Evolutionary conservation across 2,888 invertebrate genomes (phyloP), one percentile per base, ranked within the genome.

Genomic region (Calameuta pallipes): DNA sequence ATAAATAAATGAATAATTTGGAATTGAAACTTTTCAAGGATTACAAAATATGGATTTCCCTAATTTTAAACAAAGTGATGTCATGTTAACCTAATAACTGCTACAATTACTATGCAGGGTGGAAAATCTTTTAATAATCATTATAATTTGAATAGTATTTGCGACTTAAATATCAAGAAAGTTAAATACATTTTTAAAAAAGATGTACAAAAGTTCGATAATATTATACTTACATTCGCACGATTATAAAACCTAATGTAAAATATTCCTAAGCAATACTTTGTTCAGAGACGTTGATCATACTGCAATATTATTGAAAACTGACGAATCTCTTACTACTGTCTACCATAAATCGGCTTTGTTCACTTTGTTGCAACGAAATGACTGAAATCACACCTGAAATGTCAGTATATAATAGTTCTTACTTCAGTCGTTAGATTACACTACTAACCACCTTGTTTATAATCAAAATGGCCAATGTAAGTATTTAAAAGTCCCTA

Each of bases 201-300:
- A 6, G 9, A 56, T 56, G 23, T 56, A 23, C 23, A 23, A 23
- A 6, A 56, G 9, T 23, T 41, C 9, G 41, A 23, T 15, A 56
- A 56, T 56, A 56, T 9, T 15, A 37, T 56, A 80, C 81, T 81
- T 77, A 80, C 81, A 78, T 78, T 78, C 68, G 76, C 76, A 78
- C 76, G 68, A 73, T 77, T 74, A 75, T 73, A 80, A 75, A 71
- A 78, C 73, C 56, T 76, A 79, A 71, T 36, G 41, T 56, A 75
- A 56, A 80, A n/a, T 80, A 75, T 70, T 77, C 79, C 71, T 69
- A 76, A 69, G 74, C 76, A 75, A 78, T 76, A 78, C 31, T 79
- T 69, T 69, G 74, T 73, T 77, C 73, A 76, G 69, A 74, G 76
- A 68, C 69, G 76, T 76, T 79, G 75, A 81, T 78, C 81, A 81